Evolutionary conservation across 2,888 invertebrate species (phyloP).

Genomic region (Brenthis hecate): DNA sequence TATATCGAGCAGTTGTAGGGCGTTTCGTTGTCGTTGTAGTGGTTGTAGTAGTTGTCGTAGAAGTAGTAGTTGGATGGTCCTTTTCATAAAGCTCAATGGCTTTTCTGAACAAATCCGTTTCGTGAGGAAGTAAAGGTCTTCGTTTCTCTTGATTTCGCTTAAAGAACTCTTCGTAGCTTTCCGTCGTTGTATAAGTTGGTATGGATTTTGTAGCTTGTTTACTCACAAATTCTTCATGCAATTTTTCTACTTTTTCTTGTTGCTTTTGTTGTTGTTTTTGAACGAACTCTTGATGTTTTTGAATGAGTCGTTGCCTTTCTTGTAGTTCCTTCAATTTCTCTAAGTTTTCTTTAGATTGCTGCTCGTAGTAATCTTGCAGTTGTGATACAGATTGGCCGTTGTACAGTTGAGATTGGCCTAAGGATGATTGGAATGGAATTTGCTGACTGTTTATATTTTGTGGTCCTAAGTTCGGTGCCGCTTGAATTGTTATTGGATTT

Average conservation of each 20-base stretch:
- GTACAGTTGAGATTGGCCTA: conserved; percentile 68
- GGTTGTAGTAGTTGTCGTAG: conserved; percentile 86
- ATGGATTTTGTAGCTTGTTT: conserved; percentile 86
- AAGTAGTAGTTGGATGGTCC: conserved; percentile 86
- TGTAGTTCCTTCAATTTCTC: conserved; percentile 86
- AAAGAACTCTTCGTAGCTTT: conserved; percentile 68
- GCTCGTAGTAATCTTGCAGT: conserved; percentile 82
- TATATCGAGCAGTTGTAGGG: conserved; percentile 63
- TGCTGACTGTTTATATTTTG: conserved; percentile 65
- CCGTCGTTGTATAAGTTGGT: conserved; percentile 78
- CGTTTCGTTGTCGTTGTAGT: conserved; percentile 80
- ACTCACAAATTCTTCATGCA: conserved; percentile 87
- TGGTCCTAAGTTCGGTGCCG: conserved; percentile 73
- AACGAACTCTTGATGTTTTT: conserved; percentile 89
- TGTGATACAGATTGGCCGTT: conserved; percentile 75
- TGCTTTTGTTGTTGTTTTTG: conserved; percentile 91
- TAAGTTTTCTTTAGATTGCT: conserved; percentile 83
- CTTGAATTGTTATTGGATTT: conserved; percentile 73
- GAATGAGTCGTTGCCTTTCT: conserved; percentile 87
- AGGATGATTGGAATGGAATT: conserved; percentile 61
- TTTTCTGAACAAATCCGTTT: conserved; percentile 84
- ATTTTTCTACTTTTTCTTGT: conserved; percentile 87
- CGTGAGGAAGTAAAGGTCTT: conserved; percentile 84
- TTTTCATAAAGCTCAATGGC: conserved; percentile 86
- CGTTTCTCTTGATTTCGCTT: conserved; percentile 67